Percentiles rank a stretch among this genome's conserved stretches.
phyloP scores from a whole-genome alignment of 2,113 vertebrate species.

The Planiliza haematocheilus region DNA sequence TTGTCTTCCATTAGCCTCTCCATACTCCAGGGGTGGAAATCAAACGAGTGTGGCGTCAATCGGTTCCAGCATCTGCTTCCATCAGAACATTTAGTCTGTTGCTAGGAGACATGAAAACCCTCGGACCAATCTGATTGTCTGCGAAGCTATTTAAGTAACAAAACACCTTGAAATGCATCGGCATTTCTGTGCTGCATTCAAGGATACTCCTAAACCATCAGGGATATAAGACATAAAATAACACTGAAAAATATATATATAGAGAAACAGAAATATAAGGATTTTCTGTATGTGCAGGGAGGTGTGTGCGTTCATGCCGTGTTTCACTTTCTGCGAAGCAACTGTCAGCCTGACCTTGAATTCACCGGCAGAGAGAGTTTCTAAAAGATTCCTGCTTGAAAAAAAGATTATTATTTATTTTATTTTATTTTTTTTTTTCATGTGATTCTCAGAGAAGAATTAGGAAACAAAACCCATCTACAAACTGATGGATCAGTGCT shows the following conservation, averaged over 20 bases:
- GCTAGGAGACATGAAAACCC: constrained; percentile 51
- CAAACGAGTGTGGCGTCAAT: not conserved
- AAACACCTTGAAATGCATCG: not conserved
- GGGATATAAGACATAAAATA: too few species aligned
- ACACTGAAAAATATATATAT: too few species aligned
- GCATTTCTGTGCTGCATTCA: not conserved
- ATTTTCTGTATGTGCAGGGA: too few species aligned
- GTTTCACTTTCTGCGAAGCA: too few species aligned
- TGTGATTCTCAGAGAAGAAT: too few species aligned
- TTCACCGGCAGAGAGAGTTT: not conserved
- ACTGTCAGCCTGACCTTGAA: not conserved
- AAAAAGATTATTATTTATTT: too few species aligned
- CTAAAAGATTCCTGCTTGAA: not conserved
- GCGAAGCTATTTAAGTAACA: not conserved
- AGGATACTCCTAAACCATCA: too few species aligned
- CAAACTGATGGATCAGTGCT: too few species aligned
- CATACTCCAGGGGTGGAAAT: constrained; percentile 9
- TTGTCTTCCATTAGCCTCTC: constrained; percentile 51
- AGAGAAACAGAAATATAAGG: too few species aligned
- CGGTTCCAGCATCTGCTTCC: constrained; percentile 4
- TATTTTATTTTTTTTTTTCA: too few species aligned
- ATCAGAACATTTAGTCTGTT: constrained; percentile 37
- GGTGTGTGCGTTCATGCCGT: too few species aligned
- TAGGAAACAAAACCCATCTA: rapidly evolving
- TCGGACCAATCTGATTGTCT: constrained; percentile 3